Evolutionary conservation across 2,797 vertebrate genomes (phyloP).

Genomic region (Rhinogobio ventralis): DNA sequence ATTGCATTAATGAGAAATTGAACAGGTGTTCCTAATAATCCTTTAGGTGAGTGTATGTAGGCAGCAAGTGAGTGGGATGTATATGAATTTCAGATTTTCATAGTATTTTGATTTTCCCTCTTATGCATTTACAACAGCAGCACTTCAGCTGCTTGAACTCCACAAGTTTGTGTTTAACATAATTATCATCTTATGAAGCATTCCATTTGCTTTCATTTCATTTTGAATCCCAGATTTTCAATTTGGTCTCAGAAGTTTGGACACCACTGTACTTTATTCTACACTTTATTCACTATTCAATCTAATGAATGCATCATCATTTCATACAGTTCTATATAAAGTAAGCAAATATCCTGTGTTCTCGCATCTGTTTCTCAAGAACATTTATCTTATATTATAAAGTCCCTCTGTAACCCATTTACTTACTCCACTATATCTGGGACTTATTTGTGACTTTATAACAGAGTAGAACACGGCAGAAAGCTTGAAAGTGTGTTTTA

Average conservation of each 20-base stretch:
- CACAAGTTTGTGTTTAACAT: neutral
- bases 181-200: neutral
- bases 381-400: slow-evolving; percentile 47
- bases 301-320: slow-evolving; percentile 10
- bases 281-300: slow-evolving; percentile 8
- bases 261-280: neutral
- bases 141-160: neutral
- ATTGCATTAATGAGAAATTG: no score
- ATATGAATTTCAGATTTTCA: no score
- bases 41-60: no score
- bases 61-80: no score
- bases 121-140: neutral
- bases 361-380: slow-evolving; percentile 38
- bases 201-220: neutral
- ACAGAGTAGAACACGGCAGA: slow-evolving; percentile 31
- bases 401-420: slow-evolving; percentile 43
- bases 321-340: slow-evolving; percentile 31
- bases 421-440: slow-evolving; percentile 47
- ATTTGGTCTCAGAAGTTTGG: slow-evolving; percentile 4
- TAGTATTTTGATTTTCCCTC: neutral
- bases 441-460: slow-evolving; percentile 48
- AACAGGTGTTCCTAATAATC: no score
- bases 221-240: neutral
- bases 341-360: slow-evolving; percentile 41
- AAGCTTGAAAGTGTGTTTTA: slow-evolving; percentile 53